Evolutionary conservation across 2,113 vertebrate genomes (phyloP).

Genomic region (Solenodon paradoxus): DNA sequence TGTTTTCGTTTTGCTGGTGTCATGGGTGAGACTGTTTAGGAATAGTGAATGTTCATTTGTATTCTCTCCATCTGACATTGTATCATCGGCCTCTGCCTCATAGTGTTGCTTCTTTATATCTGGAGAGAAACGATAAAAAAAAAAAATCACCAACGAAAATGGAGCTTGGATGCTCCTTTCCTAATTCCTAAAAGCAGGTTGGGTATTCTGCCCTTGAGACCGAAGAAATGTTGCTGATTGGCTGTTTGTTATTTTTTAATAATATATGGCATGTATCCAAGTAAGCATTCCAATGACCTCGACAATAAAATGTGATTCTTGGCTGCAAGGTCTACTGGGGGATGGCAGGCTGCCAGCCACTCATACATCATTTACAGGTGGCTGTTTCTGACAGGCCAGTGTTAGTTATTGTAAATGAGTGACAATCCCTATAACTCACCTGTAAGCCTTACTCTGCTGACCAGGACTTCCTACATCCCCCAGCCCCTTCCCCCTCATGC

Average conservation of each 20-base stretch:
- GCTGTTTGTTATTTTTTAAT: conserved; percentile 76
- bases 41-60: background rate
- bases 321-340: conserved; percentile 72
- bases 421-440: conserved; percentile 76
- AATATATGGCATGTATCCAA: conserved; percentile 68
- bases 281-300: conserved; percentile 73
- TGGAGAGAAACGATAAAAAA: conserved; percentile 51
- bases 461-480: background rate
- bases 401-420: conserved; percentile 78
- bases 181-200: conserved; percentile 50
- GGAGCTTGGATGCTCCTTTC: conserved; percentile 23
- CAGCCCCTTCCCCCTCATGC: background rate
- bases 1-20: conserved; percentile 3
- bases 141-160: background rate
- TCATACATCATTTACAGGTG: conserved; percentile 66
- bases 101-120: background rate
- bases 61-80: background rate
- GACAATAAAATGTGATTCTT: conserved; percentile 61
- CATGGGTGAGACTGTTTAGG: background rate
- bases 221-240: conserved; percentile 67
- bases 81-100: background rate
- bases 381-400: conserved; percentile 72
- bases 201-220: conserved; percentile 68
- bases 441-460: conserved; percentile 43
- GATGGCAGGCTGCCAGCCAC: conserved; percentile 78